Conservation (phyloP, 2,113 vertebrate species). For the Xerus inauris region DNA sequence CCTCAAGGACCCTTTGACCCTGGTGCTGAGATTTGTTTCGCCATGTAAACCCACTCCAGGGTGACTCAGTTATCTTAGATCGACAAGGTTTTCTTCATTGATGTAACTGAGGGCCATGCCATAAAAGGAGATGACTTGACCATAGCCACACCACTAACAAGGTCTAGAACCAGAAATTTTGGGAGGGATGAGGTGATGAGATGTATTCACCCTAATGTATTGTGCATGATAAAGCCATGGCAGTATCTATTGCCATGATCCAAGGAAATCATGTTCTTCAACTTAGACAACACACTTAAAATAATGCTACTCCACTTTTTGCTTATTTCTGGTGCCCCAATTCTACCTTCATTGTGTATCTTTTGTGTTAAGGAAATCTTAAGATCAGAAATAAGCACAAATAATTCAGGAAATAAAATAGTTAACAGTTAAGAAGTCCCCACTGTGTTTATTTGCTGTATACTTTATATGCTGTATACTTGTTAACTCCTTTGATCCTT, state of each 20-base stretch:
- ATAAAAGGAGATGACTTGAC: not conserved
- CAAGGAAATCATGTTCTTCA: not conserved
- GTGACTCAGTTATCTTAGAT: not conserved
- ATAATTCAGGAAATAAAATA: not conserved
- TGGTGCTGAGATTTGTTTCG: not conserved
- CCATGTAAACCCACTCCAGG: not conserved
- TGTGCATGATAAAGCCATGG: not conserved
- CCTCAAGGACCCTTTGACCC: not conserved
- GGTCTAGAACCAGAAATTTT: constrained; percentile 11
- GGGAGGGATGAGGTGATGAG: not conserved
- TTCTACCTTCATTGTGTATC: not conserved
- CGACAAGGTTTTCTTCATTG: not conserved
- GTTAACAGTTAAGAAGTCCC: not conserved
- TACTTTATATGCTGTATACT: not conserved
- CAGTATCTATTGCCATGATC: not conserved
- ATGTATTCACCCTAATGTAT: not conserved
- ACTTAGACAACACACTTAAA: not conserved
- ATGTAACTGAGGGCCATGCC: not conserved
- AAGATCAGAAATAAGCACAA: constrained; percentile 32
- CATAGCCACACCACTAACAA: not conserved
- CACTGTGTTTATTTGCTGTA: not conserved
- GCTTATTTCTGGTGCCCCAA: not conserved
- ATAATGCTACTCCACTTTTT: not conserved
- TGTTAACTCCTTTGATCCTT: not conserved
- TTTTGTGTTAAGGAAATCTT: not conserved